phyloP scores from a whole-genome alignment of 2,113 vertebrate genomes.

The Aldabrachelys gigantea region DNA sequence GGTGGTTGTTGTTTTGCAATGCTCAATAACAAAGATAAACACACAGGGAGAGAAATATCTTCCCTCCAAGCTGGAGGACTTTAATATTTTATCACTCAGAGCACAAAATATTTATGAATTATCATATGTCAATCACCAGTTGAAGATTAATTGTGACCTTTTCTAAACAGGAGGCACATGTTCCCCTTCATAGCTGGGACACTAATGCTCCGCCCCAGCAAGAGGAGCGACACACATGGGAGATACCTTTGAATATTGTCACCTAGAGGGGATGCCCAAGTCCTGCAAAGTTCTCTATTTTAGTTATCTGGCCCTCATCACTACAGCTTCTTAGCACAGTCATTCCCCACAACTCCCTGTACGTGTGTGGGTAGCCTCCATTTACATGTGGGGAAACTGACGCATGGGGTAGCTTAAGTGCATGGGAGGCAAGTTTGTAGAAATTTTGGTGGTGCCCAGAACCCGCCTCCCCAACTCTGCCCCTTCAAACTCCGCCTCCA shows the following conservation, averaged over 20 bases:
- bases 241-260: background rate
- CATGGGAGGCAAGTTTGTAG: too few species aligned
- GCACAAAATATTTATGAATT: conserved; percentile 76
- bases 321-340: background rate
- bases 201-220: background rate
- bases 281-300: background rate
- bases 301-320: background rate
- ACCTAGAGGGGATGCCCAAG: background rate
- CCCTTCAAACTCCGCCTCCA: too few species aligned
- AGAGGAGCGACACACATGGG: background rate
- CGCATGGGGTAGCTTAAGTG: background rate
- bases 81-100: conserved; percentile 77
- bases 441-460: too few species aligned
- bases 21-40: conserved; percentile 72
- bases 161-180: conserved; percentile 31
- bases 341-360: background rate
- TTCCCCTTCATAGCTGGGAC: background rate
- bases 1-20: conserved; percentile 67
- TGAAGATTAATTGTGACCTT: conserved; percentile 65
- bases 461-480: too few species aligned
- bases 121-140: conserved; percentile 64
- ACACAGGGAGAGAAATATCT: conserved; percentile 65
- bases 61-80: conserved; percentile 67
- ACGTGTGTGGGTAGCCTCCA: background rate
- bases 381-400: background rate